Conservation (phyloP, 2,797 vertebrate species). For the Liasis olivaceus region DNA sequence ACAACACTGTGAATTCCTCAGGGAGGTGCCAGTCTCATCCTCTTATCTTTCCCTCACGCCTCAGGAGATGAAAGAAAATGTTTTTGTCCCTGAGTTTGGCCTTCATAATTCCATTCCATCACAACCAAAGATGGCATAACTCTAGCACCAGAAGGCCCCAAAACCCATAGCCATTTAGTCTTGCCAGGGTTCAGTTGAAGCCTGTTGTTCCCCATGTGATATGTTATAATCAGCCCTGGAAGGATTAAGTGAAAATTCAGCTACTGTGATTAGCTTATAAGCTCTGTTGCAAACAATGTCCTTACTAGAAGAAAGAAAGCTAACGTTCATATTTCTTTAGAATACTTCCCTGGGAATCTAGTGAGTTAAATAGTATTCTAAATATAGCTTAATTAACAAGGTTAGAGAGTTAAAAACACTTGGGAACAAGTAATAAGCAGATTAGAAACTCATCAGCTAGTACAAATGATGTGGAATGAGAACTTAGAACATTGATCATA, state of each 20-base stretch:
- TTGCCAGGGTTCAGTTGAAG: no score
- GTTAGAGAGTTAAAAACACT: conserved; percentile 11
- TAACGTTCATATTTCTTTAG: neutral
- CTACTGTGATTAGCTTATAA: conserved; percentile 42
- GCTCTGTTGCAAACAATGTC: conserved; percentile 5
- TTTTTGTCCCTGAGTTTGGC: no score
- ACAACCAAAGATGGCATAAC: no score
- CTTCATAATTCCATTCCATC: no score
- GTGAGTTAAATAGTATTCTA: conserved; percentile 24
- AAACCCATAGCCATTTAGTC: no score
- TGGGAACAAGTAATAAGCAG: neutral
- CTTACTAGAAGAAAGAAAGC: conserved; percentile 41
- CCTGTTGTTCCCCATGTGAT: no score
- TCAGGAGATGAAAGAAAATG: no score
- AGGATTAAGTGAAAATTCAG: conserved; percentile 32
- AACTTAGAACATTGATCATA: neutral
- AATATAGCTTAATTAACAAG: conserved; percentile 36
- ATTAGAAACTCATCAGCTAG: conserved; percentile 4
- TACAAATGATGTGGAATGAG: conserved; percentile 5
- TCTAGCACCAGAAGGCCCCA: no score
- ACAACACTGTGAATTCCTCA: no score
- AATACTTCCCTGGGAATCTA: neutral
- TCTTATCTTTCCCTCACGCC: no score
- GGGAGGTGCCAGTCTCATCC: no score
- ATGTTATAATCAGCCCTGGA: conserved; percentile 1